Evolutionary conservation across 2,888 invertebrate genomes (phyloP).

Genomic region (Rotaria socialis): DNA sequence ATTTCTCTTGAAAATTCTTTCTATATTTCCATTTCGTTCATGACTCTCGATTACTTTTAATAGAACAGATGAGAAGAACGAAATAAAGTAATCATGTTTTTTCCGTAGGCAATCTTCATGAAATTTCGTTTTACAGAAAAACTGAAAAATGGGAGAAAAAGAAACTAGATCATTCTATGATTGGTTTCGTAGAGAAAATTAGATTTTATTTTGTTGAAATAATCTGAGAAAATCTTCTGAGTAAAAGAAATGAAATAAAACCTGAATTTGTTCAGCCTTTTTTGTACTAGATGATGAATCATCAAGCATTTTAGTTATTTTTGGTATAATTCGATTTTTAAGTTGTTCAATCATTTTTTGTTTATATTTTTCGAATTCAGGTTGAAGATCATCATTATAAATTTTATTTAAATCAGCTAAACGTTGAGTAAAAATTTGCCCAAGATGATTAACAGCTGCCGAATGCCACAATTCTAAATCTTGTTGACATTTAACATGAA

Average conservation of each 20-base stretch:
- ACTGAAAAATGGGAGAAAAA: too few relatives aligned
- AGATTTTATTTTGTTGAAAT: too few relatives aligned
- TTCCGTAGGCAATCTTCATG: too few relatives aligned
- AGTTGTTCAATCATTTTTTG: neutral
- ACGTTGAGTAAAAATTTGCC: constrained; percentile 5
- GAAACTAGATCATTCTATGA: too few relatives aligned
- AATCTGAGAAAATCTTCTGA: too few relatives aligned
- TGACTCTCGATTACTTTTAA: too few relatives aligned
- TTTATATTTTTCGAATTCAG: neutral
- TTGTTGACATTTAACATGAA: constrained; percentile 24
- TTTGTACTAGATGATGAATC: neutral
- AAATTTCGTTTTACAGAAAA: too few relatives aligned
- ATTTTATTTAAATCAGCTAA: neutral
- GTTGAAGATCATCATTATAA: neutral
- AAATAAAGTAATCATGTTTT: too few relatives aligned
- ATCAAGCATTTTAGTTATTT: neutral
- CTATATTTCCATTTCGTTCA: too few relatives aligned
- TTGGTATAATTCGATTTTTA: neutral
- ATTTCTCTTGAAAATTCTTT: too few relatives aligned
- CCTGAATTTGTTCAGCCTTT: neutral
- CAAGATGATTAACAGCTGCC: neutral
- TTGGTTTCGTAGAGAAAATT: too few relatives aligned
- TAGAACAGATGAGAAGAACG: too few relatives aligned
- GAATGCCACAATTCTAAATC: constrained; percentile 18
- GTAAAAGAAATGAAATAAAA: neutral